Percentiles rank a stretch among this genome's conserved stretches.
These are phyloP conservation scores for Pantala flavescens DNA, from an alignment of 1,140 invertebrate genomes.

Conservation along the genomic window DNA sequence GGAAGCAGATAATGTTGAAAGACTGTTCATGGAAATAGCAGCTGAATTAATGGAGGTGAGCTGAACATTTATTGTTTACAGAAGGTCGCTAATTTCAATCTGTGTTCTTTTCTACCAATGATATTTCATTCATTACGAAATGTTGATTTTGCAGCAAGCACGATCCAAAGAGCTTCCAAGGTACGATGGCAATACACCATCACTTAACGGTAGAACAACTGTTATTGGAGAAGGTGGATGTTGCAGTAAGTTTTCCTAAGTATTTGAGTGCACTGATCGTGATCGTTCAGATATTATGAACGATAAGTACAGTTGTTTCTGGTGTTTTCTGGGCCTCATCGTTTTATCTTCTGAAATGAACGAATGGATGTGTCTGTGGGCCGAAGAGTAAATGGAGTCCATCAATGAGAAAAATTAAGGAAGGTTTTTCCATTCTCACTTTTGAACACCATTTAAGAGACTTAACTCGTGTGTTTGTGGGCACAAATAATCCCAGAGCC, in stretches of 20 bases:
- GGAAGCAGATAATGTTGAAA: conserved; percentile 95
- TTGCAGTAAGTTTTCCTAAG: conserved; percentile 41
- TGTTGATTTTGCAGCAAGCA: conserved; percentile 51
- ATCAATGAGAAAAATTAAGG: not conserved
- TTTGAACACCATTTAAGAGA: not conserved
- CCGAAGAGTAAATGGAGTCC: not conserved
- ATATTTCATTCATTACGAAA: not conserved
- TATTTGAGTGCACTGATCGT: not conserved
- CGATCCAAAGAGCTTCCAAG: conserved; percentile 63
- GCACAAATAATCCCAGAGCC: not conserved
- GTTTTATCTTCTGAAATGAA: not conserved
- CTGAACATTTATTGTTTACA: not conserved
- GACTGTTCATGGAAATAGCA: conserved; percentile 91
- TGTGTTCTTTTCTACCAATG: not conserved
- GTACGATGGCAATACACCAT: conserved; percentile 57
- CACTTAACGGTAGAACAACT: conserved; percentile 59
- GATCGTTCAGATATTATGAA: not conserved
- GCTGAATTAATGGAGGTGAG: conserved; percentile 77
- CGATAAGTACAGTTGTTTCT: not conserved
- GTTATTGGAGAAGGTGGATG: conserved; percentile 53
- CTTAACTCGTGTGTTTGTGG: not conserved
- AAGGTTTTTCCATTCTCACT: not conserved
- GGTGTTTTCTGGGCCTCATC: not conserved
- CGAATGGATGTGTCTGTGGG: not conserved
- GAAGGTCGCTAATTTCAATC: not conserved